Conservation (phyloP, 2,797 vertebrate genomes). For the Hypotaenidia okinawae region DNA sequence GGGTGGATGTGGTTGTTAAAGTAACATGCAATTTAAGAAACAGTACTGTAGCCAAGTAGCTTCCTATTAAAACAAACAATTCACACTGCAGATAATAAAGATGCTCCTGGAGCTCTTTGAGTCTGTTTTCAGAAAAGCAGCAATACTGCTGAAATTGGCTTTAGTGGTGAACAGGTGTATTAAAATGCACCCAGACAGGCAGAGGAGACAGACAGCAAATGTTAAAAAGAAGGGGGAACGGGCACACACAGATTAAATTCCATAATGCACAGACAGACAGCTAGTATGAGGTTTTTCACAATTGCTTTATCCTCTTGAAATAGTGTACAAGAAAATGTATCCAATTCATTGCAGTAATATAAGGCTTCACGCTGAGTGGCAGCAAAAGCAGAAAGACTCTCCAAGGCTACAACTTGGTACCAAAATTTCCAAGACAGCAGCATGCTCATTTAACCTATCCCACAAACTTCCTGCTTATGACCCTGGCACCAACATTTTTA, state of each 20-base stretch:
- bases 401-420: neutral
- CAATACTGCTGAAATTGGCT: neutral
- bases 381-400: neutral
- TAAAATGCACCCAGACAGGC: neutral
- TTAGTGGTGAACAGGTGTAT: neutral
- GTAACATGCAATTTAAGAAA: constrained; percentile 5
- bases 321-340: neutral
- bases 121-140: constrained; percentile 36
- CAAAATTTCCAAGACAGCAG: neutral
- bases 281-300: neutral
- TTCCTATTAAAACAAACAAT: constrained; percentile 6
- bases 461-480: neutral
- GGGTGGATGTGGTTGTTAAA: neutral
- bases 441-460: neutral
- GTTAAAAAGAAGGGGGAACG: neutral
- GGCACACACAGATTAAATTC: neutral
- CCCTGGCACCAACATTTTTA: neutral
- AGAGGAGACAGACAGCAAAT: neutral
- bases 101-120: neutral
- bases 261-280: neutral
- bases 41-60: neutral
- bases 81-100: neutral
- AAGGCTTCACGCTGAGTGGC: neutral
- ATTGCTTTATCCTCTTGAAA: constrained; percentile 3
- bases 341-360: neutral